These are phyloP conservation scores for Hippoglossus stenolepis DNA, from an alignment of 2,113 vertebrate genomes.

Conservation along the genomic window DNA sequence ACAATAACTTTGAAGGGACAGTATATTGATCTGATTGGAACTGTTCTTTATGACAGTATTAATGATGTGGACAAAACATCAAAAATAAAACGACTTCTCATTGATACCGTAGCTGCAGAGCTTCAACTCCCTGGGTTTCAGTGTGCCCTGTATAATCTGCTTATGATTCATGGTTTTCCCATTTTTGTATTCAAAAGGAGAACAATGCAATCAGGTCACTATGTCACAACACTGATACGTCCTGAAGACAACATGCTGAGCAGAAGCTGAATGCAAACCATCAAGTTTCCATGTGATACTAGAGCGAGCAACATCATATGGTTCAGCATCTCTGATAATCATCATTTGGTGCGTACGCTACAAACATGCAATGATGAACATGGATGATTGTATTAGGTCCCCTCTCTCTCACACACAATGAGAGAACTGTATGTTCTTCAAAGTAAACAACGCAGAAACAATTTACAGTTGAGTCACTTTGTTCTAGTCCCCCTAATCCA, in stretches of 20 bases:
- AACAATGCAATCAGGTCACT: background rate
- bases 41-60: no score
- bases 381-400: background rate
- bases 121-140: background rate
- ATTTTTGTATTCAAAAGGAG: background rate
- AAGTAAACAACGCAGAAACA: background rate
- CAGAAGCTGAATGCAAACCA: background rate
- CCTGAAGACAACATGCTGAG: no score
- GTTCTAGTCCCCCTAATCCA: conserved; percentile 7
- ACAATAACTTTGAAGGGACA: no score
- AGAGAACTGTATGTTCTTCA: background rate
- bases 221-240: background rate
- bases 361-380: background rate
- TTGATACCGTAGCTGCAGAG: no score
- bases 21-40: no score
- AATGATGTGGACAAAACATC: no score
- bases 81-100: no score
- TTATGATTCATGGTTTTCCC: no score
- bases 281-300: no score
- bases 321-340: background rate
- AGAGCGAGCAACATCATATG: background rate
- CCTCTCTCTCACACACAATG: background rate
- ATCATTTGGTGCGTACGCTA: background rate
- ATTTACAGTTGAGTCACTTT: background rate
- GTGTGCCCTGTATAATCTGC: background rate